These are phyloP conservation scores for Pammene aurita DNA, from an alignment of 2,888 invertebrate species.

Conservation along the genomic window DNA sequence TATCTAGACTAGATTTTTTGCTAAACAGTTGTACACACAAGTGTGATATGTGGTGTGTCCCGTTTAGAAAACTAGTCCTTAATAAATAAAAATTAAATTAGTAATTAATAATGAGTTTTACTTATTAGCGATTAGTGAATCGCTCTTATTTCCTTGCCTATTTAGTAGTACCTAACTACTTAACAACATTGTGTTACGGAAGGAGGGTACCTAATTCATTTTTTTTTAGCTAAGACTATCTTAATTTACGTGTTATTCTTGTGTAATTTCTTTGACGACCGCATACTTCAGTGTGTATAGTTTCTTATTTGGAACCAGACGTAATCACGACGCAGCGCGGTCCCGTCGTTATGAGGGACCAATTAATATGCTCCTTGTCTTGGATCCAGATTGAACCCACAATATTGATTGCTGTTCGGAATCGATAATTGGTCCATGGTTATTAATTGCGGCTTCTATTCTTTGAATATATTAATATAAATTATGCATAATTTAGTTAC, in stretches of 20 bases:
- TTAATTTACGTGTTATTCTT: too few relatives aligned
- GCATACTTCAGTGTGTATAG: background rate
- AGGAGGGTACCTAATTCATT: background rate
- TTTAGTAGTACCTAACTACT: too few relatives aligned
- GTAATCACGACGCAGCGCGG: constrained; percentile 58
- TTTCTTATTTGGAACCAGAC: constrained; percentile 35
- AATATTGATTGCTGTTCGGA: constrained; percentile 45
- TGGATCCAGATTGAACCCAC: constrained; percentile 55
- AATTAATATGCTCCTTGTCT: constrained; percentile 72
- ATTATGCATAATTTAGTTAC: constrained; percentile 31
- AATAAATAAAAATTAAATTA: too few relatives aligned
- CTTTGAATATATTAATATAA: constrained; percentile 54
- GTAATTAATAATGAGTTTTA: constrained; percentile 4
- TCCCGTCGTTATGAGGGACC: constrained; percentile 59
- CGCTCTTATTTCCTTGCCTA: too few relatives aligned
- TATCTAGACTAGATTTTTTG: constrained; percentile 6
- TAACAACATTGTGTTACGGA: too few relatives aligned
- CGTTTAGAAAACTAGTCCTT: background rate
- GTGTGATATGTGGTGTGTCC: constrained; percentile 4
- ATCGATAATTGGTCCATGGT: constrained; percentile 67
- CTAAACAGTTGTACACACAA: background rate
- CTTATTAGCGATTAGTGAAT: too few relatives aligned
- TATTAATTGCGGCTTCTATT: constrained; percentile 63
- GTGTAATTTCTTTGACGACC: too few relatives aligned
- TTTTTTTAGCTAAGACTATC: too few relatives aligned